phyloP scores from a whole-genome alignment of 2,888 invertebrate species.

The Caenorhabditis plicata region DNA sequence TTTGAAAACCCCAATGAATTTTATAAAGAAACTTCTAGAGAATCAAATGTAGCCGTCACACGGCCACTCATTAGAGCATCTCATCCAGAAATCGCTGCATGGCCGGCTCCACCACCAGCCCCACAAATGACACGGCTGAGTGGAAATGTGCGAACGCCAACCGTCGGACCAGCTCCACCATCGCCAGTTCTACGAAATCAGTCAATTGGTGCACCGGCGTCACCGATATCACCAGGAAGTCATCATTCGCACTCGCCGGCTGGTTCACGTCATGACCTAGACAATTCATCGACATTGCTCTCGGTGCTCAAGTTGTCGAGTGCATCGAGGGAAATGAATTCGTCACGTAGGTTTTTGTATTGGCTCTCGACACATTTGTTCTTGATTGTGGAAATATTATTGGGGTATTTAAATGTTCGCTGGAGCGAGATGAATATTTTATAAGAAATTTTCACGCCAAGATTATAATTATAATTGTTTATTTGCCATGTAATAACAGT shows the following conservation, averaged over 20 bases:
- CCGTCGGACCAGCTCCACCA: slow-evolving; percentile 32
- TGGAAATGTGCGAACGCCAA: slow-evolving; percentile 37
- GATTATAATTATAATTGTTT: too few species aligned
- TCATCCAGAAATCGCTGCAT: slow-evolving; percentile 61
- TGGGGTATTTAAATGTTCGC: too few species aligned
- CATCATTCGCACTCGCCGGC: slow-evolving; percentile 29
- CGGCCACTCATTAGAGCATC: slow-evolving; percentile 45
- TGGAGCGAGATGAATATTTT: too few species aligned
- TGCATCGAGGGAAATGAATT: slow-evolving; percentile 27
- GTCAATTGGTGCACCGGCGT: slow-evolving; percentile 21
- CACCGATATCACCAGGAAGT: slow-evolving; percentile 36
- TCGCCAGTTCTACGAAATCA: slow-evolving; percentile 20
- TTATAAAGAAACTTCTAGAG: slow-evolving; percentile 31
- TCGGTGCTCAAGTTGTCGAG: slow-evolving; percentile 34
- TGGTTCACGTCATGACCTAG: slow-evolving; percentile 35
- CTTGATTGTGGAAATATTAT: too few species aligned
- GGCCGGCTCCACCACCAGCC: slow-evolving; percentile 59
- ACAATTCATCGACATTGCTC: slow-evolving; percentile 32
- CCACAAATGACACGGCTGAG: slow-evolving; percentile 29
- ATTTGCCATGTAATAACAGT: too few species aligned
- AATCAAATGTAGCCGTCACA: slow-evolving; percentile 30
- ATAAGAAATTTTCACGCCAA: too few species aligned
- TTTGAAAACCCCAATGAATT: background rate
- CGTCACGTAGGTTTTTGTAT: slow-evolving; percentile 13
- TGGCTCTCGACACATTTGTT: too few species aligned